Evolutionary conservation across 2,888 invertebrate genomes (phyloP).

Genomic region (Synergus japonicus): DNA sequence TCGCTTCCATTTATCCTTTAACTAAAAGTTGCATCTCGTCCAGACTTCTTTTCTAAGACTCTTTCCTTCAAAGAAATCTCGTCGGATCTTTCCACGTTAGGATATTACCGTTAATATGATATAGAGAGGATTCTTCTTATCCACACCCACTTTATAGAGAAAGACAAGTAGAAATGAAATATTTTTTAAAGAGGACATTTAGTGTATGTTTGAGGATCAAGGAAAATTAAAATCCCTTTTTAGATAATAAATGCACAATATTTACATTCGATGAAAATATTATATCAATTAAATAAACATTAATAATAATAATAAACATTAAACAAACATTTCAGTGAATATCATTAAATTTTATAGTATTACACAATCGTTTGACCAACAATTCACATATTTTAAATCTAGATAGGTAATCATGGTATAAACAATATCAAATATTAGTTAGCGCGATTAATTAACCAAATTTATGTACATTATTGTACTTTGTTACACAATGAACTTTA

Average conservation of each 20-base stretch:
- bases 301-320: too few species aligned
- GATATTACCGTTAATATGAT: background rate
- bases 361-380: background rate
- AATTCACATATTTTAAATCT: background rate
- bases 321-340: background rate
- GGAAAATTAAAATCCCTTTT: too few species aligned
- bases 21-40: constrained; percentile 27
- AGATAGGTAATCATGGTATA: background rate
- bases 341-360: background rate
- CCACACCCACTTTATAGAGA: background rate
- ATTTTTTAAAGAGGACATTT: background rate
- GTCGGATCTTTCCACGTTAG: background rate
- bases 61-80: background rate
- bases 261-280: too few species aligned
- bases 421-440: background rate
- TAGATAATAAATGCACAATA: too few species aligned
- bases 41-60: constrained; percentile 4
- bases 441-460: background rate
- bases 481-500: background rate
- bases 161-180: background rate
- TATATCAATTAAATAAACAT: too few species aligned
- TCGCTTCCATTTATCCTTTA: constrained; percentile 16
- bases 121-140: background rate
- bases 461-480: background rate
- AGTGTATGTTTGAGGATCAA: too few species aligned